Conservation (phyloP, 2,888 invertebrate species). For the Meteorus colon region DNA sequence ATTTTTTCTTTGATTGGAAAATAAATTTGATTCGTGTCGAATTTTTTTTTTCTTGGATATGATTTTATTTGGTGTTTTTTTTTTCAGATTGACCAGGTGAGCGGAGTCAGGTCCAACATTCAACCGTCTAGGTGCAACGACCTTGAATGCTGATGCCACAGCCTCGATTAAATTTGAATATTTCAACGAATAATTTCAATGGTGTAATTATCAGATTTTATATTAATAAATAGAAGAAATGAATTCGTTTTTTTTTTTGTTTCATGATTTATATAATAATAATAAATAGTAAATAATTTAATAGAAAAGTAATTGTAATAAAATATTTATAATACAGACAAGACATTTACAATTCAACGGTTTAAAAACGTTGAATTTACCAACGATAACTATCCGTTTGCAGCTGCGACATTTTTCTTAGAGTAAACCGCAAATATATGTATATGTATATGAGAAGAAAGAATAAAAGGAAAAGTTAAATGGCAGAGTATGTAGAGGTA, state of each 20-base stretch:
- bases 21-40: constrained; percentile 4
- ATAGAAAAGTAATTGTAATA: not conserved
- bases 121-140: no score
- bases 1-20: not conserved
- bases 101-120: no score
- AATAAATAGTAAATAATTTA: not conserved
- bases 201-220: no score
- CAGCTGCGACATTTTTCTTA: constrained; percentile 65
- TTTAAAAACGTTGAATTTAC: constrained; percentile 15
- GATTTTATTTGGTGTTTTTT: no score
- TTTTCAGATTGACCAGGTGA: no score
- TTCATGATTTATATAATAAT: no score
- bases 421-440: constrained; percentile 34
- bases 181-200: no score
- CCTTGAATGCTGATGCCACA: no score
- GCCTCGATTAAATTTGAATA: no score
- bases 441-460: not conserved
- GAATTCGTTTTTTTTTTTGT: no score
- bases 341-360: constrained; percentile 10
- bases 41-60: not conserved
- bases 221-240: no score
- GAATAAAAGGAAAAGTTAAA: constrained; percentile 13
- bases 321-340: constrained; percentile 15
- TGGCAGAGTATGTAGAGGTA: not conserved
- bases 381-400: constrained; percentile 47